Evolutionary conservation across 2,113 vertebrate genomes (phyloP).

Genomic region (Chaetodon auriga): DNA sequence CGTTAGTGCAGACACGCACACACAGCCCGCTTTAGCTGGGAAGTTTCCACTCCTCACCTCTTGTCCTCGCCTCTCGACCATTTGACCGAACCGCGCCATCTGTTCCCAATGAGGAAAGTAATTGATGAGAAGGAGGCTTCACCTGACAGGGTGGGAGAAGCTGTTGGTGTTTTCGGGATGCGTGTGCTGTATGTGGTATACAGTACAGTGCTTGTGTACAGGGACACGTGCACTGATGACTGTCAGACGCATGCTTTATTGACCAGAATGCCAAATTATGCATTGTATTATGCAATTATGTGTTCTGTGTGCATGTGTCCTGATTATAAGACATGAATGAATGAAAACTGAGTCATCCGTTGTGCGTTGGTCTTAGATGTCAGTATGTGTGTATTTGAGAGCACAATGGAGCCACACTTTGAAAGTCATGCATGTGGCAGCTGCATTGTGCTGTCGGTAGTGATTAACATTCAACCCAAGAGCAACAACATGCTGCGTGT

Average conservation of each 20-base stretch:
- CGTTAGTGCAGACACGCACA: background rate
- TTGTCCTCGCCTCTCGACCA: background rate
- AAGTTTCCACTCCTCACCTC: slow-evolving; percentile 11
- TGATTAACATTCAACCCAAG: slow-evolving; percentile 49
- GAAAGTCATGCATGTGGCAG: slow-evolving; percentile 44
- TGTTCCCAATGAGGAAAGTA: slow-evolving; percentile 24
- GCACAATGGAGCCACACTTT: slow-evolving; percentile 44
- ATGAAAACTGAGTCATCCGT: slow-evolving; percentile 9
- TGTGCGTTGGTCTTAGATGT: background rate
- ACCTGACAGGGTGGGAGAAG: background rate
- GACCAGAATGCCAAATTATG: slow-evolving; percentile 38
- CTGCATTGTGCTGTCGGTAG: slow-evolving; percentile 53
- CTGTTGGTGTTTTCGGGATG: background rate
- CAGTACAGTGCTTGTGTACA: background rate
- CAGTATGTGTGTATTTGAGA: slow-evolving; percentile 2
- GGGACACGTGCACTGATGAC: background rate
- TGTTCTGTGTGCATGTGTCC: slow-evolving; percentile 13
- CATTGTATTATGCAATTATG: background rate
- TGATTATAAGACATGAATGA: slow-evolving; percentile 42
- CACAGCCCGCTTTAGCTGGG: slow-evolving; percentile 1
- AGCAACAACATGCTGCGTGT: slow-evolving; percentile 19
- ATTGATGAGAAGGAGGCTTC: slow-evolving; percentile 29
- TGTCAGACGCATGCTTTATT: slow-evolving; percentile 24
- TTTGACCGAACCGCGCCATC: slow-evolving; percentile 12
- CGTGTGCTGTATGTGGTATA: background rate